phyloP scores from a whole-genome alignment of 1,140 invertebrate species.

The Parapsyche elsis region DNA sequence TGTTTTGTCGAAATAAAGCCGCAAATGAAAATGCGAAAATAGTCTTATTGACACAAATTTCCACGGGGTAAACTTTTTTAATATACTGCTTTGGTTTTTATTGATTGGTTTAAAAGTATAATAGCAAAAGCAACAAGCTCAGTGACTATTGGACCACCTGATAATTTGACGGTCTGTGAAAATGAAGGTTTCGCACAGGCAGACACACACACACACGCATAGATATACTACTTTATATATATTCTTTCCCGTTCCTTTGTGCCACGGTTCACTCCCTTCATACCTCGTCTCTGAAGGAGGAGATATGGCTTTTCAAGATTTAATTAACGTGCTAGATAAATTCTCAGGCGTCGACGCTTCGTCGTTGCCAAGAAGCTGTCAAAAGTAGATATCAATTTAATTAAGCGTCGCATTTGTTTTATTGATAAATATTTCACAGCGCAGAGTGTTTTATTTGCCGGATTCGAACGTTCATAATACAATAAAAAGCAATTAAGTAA shows the following conservation, averaged over 20 bases:
- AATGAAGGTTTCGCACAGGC: background rate
- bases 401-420: slow-evolving; percentile 50
- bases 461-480: too few species aligned
- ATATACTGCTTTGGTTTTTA: too few species aligned
- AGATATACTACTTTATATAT: slow-evolving; percentile 28
- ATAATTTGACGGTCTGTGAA: background rate
- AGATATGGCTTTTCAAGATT: slow-evolving; percentile 50
- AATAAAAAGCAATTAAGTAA: too few species aligned
- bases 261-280: background rate
- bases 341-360: slow-evolving; percentile 54
- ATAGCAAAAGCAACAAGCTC: too few species aligned
- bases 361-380: slow-evolving; percentile 52
- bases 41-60: too few species aligned
- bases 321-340: slow-evolving; percentile 56
- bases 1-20: too few species aligned
- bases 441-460: background rate
- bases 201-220: slow-evolving; percentile 3
- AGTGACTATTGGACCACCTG: too few species aligned
- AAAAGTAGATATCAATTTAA: slow-evolving; percentile 55
- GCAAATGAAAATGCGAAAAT: too few species aligned
- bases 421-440: slow-evolving; percentile 22
- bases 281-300: background rate
- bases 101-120: too few species aligned
- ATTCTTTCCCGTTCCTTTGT: slow-evolving; percentile 34
- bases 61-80: too few species aligned